Evolutionary conservation across 1,140 invertebrate species (phyloP), one percentile per base, ranked within the genome.

Genomic region (Coelopa frigida): DNA sequence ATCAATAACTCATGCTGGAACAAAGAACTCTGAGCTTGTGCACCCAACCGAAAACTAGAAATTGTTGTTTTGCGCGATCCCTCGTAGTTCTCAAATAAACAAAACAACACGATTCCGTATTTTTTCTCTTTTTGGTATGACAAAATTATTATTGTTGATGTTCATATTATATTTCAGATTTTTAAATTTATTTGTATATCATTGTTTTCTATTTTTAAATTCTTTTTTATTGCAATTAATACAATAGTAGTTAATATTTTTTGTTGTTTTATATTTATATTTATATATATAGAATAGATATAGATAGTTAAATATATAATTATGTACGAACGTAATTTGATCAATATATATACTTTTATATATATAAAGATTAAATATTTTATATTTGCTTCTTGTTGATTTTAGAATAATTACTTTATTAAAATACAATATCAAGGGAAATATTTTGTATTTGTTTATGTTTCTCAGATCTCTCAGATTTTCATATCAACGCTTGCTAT

Each of bases 61-160:
- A n/a, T 37, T 37, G n/a, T 37, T 8, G n/a, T 21, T 10, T 12
- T 7, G 35, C 22, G 15, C n/a, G 20, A 21, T 21, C 35, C 20
- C 35, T 37, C 15, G 20, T 7, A 35, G 6, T 35, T 35, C 15
- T 18, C 7, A 35, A n/a, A 35, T 6, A 17, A 14, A 17, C 14
- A 35, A 18, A 35, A 35, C 8, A 35, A 5, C 15, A 35, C 15
- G 3, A 6, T 3, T 35, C 2, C 20, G 15, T 39, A 21, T 7
- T 23, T 20, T 39, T 41, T 27, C 5, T 14, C 17, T 29, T 39
- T 49, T 49, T 49, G 47, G 47, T 49, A 49, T 49, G 47, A 49
- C 47, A 49, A 49, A 49, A 44, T 43, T 49, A 44, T 49, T 49
- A 11, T 43, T 10, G 31, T n/a, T n/a, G n/a, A n/a, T n/a, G n/a